Evolutionary conservation across 2,113 vertebrate species (phyloP).

Genomic region (Anhinga rufa): DNA sequence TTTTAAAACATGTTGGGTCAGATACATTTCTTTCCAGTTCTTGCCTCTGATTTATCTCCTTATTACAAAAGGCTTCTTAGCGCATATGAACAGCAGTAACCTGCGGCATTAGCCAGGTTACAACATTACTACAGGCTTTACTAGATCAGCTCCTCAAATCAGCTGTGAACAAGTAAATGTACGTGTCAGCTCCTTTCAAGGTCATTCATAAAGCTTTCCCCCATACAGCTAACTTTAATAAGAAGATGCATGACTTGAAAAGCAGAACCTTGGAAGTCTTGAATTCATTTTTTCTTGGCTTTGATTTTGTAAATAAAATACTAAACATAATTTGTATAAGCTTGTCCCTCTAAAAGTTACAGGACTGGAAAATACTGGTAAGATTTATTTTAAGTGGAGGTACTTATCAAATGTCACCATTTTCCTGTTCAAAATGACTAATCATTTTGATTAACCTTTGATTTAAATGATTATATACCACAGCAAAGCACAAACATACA

Average conservation of each 20-base stretch:
- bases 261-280: not conserved
- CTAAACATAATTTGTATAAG: not conserved
- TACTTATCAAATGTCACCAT: conserved; percentile 44
- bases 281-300: not conserved
- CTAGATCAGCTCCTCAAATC: conserved; percentile 39
- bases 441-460: conserved; percentile 57
- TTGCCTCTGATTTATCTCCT: not conserved
- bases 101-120: conserved; percentile 15
- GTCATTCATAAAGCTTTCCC: not conserved
- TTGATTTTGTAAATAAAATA: conserved; percentile 30
- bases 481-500: conserved; percentile 47
- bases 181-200: conserved; percentile 41
- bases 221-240: not conserved
- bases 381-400: conserved; percentile 48
- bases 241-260: not conserved
- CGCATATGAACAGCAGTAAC: not conserved
- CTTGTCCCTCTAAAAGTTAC: conserved; percentile 4
- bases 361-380: conserved; percentile 29
- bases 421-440: conserved; percentile 51
- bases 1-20: not conserved
- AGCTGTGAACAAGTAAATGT: conserved; percentile 5
- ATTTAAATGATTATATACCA: conserved; percentile 50
- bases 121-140: not conserved
- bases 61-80: not conserved
- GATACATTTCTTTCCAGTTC: not conserved